phyloP scores from a whole-genome alignment of 2,888 invertebrate species.

The Seladonia tumulorum region DNA sequence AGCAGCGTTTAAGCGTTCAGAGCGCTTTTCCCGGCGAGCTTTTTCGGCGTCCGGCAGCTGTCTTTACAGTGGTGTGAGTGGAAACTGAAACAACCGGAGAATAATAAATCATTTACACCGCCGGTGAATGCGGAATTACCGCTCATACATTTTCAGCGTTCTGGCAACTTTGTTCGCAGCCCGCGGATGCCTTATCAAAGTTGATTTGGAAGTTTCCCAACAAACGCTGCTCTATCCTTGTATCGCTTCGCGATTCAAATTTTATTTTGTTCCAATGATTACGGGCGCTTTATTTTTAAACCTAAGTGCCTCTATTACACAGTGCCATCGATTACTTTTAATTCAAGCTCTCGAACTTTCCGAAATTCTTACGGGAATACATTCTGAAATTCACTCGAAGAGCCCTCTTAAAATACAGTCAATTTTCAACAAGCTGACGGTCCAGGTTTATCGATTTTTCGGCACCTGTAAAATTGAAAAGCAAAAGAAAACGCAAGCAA shows the following conservation, averaged over 20 bases:
- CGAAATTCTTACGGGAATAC: too few relatives aligned
- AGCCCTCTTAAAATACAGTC: too few relatives aligned
- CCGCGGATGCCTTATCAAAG: constrained; percentile 45
- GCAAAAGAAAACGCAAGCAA: too few relatives aligned
- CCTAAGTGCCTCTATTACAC: too few relatives aligned
- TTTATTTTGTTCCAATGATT: background rate
- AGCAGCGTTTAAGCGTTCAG: constrained; percentile 2
- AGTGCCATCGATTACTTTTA: too few relatives aligned
- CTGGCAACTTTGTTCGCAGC: constrained; percentile 42
- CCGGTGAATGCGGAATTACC: constrained; percentile 45
- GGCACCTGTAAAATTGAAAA: too few relatives aligned
- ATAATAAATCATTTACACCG: constrained; percentile 42
- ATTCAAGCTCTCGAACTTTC: too few relatives aligned
- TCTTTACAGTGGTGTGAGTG: background rate
- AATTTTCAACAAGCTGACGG: too few relatives aligned
- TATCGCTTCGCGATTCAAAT: background rate
- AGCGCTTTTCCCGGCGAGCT: background rate
- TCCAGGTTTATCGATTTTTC: too few relatives aligned
- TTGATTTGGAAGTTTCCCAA: constrained; percentile 58
- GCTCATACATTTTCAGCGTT: constrained; percentile 47
- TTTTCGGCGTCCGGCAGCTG: constrained; percentile 2
- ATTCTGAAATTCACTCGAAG: too few relatives aligned
- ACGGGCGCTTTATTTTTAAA: background rate
- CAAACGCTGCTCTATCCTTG: constrained; percentile 23
- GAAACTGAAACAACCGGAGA: constrained; percentile 6